Base-by-base conservation (phyloP, 2,797 vertebrate species). In the Pseudomugil tenellus region DNA sequence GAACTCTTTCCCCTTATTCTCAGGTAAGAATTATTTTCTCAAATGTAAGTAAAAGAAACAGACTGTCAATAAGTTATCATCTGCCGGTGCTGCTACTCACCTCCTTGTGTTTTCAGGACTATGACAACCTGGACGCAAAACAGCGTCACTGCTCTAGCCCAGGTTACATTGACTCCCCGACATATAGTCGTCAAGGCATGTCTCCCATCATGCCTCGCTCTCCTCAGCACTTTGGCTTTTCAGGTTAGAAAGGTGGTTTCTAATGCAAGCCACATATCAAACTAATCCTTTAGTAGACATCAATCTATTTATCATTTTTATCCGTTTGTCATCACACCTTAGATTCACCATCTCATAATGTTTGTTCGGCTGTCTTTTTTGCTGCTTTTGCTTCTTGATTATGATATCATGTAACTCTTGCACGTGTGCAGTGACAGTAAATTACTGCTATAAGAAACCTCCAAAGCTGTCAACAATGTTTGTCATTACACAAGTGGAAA, bases 141-240 rank as follows among this genome's bases (percentile, higher is more conserved):
- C 96, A 98, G 88, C 95, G 96, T 66, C 86, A 94, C 63, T 96
- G 95, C 76, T 97, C 96, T 90, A 98, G 96, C 91, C 96, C 96
- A 0, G 95, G 96, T 65, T 97, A 96, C 86, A 97, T 97, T 2
- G 96, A 97, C 86, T 97, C 96, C 0, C 96, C 91, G 13, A 94
- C 94, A 6, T 97, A 93, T 81, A 94, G 95, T 80, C 95, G 96
- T 49, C 96, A 96, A 77, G 96, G 96, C 91, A 93, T 96, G 93
- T 97, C 97, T 35, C 96, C 97, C 84, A 95, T 96, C 85, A 94
- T 96, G 84, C 95, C 96, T 55, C 95, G 94, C 75, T 98, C 96
- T 16, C 95, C 97, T 1, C 96, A 97, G 88, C 96, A 96, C 80
- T 97, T 95, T 74, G 96, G 94, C 84, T 96, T 95, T 87, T 94